These are phyloP conservation scores for Stylophora pistillata DNA, from an alignment of 64 coral and sea anemone species.

Conservation along the genomic window DNA sequence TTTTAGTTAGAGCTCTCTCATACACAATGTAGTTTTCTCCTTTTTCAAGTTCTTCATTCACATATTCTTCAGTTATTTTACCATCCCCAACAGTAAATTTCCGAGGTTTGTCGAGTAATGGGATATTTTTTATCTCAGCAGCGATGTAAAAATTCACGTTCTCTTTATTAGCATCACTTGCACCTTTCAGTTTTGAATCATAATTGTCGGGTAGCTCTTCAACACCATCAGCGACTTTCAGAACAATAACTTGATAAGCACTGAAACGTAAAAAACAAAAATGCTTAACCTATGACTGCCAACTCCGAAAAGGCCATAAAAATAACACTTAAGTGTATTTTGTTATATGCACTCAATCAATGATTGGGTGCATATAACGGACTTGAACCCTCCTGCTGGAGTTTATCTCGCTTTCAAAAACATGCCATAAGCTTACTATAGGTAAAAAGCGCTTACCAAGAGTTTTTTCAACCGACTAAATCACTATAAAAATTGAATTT, in stretches of 20 bases:
- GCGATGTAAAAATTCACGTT: conserved; percentile 7
- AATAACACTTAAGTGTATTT: too few relatives aligned
- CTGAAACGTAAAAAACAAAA: neutral
- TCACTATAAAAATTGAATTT: too few relatives aligned
- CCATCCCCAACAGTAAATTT: conserved; percentile 31
- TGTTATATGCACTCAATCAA: too few relatives aligned
- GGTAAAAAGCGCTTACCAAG: too few relatives aligned
- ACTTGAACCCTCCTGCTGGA: too few relatives aligned
- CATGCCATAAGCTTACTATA: too few relatives aligned
- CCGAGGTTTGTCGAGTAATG: neutral
- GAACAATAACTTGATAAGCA: conserved; percentile 13
- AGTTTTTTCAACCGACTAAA: too few relatives aligned
- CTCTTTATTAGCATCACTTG: neutral
- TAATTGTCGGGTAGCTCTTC: neutral
- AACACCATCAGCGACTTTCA: neutral
- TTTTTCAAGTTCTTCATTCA: neutral
- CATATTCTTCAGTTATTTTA: neutral
- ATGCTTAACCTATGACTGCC: too few relatives aligned
- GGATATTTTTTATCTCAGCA: conserved; percentile 3
- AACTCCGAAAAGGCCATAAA: too few relatives aligned
- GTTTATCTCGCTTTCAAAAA: too few relatives aligned
- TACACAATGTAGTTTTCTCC: conserved; percentile 16
- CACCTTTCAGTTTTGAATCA: neutral
- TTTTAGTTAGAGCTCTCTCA: conserved; percentile 4
- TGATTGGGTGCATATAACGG: too few relatives aligned